Evolutionary conservation across 2,888 invertebrate genomes (phyloP), one percentile per base, ranked within the genome.

Genomic region (Tachina grossa): DNA sequence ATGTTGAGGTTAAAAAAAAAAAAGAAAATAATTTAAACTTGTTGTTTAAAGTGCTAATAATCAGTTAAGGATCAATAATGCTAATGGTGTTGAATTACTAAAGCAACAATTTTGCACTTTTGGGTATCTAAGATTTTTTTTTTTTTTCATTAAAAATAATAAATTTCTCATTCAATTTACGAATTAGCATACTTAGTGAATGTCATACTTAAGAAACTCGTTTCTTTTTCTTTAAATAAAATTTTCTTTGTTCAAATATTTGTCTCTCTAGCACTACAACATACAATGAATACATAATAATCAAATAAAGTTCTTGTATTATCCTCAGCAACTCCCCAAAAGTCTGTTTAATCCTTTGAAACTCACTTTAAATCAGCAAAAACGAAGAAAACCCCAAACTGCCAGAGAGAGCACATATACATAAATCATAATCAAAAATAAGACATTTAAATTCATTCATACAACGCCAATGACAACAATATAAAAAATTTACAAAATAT

Each of bases 341-440:
- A 13, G 13, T 45, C 51, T 39, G 5, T 53, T n/a, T 53, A 81
- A 81, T 53, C 68, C 68, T 81, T 81, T 53, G 19, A 22, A 72
- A 14, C 1, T 5, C 31, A 31, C 5, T 5, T 6, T 6, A 16
- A 43, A 43, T 6, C 14, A 45, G 8, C n/a, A n/a, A 49, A 31
- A 16, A 61, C 19, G 45, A 49, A 55, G 66, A 80, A 80, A 74
- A 1, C 9, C 47, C 68, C 43, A 43, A 68, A 41, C 55, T 9
- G 2, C 45, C 2, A 51, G 49, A 43, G 3, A 14, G 16, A 47
- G 66, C 59, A 43, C 19, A 53, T 4, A 31, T 31, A 31, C 83
- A 83, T 83, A 85, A 85, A 85, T 83, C 79, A 85, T 83, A 83
- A 80, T 83, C 75, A 76, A 76, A 83, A 76, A 49, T 81, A 59